Base-by-base conservation (phyloP, 2,113 vertebrate species). In the Plecotus auritus region DNA sequence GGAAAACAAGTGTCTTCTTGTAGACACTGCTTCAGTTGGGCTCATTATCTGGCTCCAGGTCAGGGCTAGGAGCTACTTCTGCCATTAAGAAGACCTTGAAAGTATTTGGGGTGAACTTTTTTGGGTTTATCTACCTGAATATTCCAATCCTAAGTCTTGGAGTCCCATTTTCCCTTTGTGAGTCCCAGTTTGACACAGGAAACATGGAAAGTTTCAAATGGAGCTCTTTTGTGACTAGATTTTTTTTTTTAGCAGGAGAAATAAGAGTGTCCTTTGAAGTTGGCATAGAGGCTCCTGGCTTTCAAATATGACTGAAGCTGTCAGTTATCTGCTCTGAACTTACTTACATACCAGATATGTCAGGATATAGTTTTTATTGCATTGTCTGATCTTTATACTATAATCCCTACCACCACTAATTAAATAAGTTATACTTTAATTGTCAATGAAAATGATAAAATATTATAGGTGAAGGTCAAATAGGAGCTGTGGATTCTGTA, bases 11-110 rank as follows among this genome's bases (percentile, higher is more conserved):
- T 32, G 28, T 64, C 61, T 30, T 64, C 61, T 30, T 14, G 28
- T 32, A 64, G 61, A 67, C 1, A 18, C 4, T 17, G 40, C 35
- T 47, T 40, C 61, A 54, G 4, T 10, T 37, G n/a, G 14, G 28
- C 8, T 14, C 54, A 45, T 6, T 3, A 9, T 26, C 9, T 6
- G 3, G 13, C 54, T 56, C n/a, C 3, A 32, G 7, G 12, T 4
- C 8, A 72, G 1, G 23, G 2, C 23, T 49, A 45, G 23, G 7
- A 54, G 40, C 35, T 82, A 42, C 40, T 47, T 64, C 59, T 47
- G 13, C 35, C n/a, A 51, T 20, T 42, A 1, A 45, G 42, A 70
- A 59, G 22, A n/a, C 1, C 61, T 28, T 42, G 51, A 9, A 73
- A 10, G 10, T 74, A 73, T 42, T 45, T 92, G 5, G 72, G 7